These are phyloP conservation scores for Dryas iulia DNA, from an alignment of 1,140 invertebrate genomes.

Conservation along the genomic window DNA sequence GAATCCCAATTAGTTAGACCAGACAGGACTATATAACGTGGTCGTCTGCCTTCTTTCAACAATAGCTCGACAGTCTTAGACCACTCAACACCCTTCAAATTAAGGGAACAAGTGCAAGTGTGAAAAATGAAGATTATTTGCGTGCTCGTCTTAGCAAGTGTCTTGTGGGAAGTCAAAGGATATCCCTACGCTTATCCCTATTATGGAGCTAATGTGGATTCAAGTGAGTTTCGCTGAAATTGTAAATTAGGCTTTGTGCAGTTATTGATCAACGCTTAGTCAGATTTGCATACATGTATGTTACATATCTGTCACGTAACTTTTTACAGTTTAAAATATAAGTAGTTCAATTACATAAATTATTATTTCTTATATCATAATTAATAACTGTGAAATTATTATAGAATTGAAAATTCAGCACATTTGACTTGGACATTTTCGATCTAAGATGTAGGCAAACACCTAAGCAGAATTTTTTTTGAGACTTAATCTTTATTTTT, in stretches of 20 bases:
- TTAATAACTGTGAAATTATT: too few species aligned
- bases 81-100: conserved; percentile 49
- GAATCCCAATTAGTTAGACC: conserved; percentile 64
- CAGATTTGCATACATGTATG: too few species aligned
- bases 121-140: conserved; percentile 46
- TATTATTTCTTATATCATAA: too few species aligned
- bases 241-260: not conserved
- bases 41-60: conserved; percentile 36
- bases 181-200: conserved; percentile 62
- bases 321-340: too few species aligned
- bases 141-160: conserved; percentile 48
- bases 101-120: conserved; percentile 42
- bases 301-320: too few species aligned
- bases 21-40: conserved; percentile 65
- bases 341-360: too few species aligned
- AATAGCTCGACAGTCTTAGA: conserved; percentile 50
- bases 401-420: too few species aligned
- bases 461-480: too few species aligned
- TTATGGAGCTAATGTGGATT: conserved; percentile 61
- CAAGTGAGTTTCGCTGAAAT: conserved; percentile 50
- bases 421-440: too few species aligned
- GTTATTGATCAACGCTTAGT: too few species aligned
- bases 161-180: conserved; percentile 45
- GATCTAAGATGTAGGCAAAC: too few species aligned
- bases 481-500: too few species aligned